These are phyloP conservation scores for Trogon melanurus DNA, from an alignment of 2,113 vertebrate genomes.

Conservation along the genomic window DNA sequence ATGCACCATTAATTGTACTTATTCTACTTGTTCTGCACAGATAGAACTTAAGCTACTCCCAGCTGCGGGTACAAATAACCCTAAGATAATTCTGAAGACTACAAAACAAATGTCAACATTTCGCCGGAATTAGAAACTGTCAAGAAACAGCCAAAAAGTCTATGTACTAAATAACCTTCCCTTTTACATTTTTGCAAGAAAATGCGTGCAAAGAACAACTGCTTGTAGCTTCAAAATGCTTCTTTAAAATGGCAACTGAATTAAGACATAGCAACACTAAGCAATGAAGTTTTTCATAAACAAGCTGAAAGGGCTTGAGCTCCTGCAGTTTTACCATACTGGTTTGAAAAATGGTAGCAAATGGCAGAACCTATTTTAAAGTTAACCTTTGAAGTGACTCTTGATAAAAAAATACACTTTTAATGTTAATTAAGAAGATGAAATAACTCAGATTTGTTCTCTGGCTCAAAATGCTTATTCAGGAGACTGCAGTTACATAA, in stretches of 20 bases:
- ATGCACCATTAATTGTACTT: neutral
- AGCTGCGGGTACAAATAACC: neutral
- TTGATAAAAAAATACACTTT: neutral
- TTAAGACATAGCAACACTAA: neutral
- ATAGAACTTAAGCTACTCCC: neutral
- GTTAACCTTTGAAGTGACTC: neutral
- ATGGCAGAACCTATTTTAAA: neutral
- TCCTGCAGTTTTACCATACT: neutral
- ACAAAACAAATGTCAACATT: neutral
- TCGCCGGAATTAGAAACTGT: neutral
- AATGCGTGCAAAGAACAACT: neutral
- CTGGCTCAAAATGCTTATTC: neutral
- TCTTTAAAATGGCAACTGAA: neutral
- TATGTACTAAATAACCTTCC: neutral
- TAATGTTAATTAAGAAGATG: neutral
- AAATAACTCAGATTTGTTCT: neutral
- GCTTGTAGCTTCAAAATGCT: fast-evolving
- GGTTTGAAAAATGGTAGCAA: neutral
- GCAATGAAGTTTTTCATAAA: neutral
- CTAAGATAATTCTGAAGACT: neutral
- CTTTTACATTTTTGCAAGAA: neutral
- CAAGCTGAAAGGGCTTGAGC: neutral
- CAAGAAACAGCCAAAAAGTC: neutral
- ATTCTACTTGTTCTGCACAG: neutral
- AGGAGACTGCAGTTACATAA: neutral